A percentile compares a stretch with the other conserved stretches of the same genome.
phyloP scores from a whole-genome alignment of 2,113 vertebrate species.

The Oryctolagus cuniculus region DNA sequence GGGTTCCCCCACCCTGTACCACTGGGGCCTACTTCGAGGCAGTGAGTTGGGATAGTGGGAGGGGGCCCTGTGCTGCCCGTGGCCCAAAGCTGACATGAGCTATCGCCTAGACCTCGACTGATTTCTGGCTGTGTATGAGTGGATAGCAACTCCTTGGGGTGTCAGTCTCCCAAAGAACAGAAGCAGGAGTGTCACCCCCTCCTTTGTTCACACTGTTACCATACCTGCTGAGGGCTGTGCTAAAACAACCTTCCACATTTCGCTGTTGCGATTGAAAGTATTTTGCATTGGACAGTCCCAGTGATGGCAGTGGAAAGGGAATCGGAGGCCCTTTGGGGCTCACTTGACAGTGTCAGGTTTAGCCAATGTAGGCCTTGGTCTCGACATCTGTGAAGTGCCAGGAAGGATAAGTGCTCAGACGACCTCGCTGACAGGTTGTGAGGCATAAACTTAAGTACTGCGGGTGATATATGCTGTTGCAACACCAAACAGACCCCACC shows the following conservation, averaged over 20 bases:
- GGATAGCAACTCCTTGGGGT: not conserved
- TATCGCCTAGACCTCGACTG: not conserved
- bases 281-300: not conserved
- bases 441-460: not conserved
- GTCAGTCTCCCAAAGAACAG: not conserved
- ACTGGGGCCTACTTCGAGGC: not conserved
- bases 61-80: no score
- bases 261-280: constrained; percentile 3
- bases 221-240: not conserved
- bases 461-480: not conserved
- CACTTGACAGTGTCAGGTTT: not conserved
- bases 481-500: not conserved
- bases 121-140: not conserved
- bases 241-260: not conserved
- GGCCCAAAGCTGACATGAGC: not conserved
- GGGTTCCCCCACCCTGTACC: not conserved
- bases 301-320: not conserved
- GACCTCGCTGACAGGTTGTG: not conserved
- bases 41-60: not conserved
- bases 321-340: not conserved
- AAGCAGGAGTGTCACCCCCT: not conserved
- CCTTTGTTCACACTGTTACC: not conserved
- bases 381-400: not conserved
- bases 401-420: not conserved
- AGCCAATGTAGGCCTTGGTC: not conserved